Percentiles rank a stretch among this genome's conserved stretches.
phyloP scores from a whole-genome alignment of 1,140 invertebrate species.

The Drosophila tristis region DNA sequence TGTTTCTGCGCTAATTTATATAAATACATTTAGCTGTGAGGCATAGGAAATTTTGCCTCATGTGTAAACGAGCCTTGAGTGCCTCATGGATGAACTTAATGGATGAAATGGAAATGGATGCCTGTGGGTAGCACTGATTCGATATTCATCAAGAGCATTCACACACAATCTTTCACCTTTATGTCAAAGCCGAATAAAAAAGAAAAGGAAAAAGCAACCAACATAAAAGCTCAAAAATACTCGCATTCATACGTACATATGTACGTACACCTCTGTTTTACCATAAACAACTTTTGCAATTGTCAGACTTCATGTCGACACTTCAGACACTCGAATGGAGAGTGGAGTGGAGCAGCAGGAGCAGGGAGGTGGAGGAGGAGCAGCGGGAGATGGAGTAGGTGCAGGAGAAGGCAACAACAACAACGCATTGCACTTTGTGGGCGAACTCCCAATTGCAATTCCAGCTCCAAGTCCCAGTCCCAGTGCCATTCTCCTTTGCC shows the following conservation, averaged over 20 bases:
- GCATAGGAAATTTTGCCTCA: too few species aligned
- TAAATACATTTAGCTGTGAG: constrained; percentile 50
- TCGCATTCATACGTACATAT: constrained; percentile 17
- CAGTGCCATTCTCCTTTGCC: constrained; percentile 31
- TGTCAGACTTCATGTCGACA: constrained; percentile 79
- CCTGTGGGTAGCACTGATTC: constrained; percentile 6
- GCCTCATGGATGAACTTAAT: constrained; percentile 23
- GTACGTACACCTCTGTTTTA: background rate
- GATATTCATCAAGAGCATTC: constrained; percentile 21
- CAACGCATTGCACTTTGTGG: constrained; percentile 44
- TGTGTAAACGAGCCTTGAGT: too few species aligned
- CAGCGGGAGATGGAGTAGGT: too few species aligned
- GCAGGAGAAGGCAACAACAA: constrained; percentile 6
- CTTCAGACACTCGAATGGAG: constrained; percentile 55
- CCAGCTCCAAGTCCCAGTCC: constrained; percentile 9
- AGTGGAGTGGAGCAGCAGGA: background rate
- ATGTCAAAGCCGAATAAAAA: constrained; percentile 25
- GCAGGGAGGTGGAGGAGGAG: too few species aligned
- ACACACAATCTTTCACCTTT: constrained; percentile 39
- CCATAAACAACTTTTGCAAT: constrained; percentile 65
- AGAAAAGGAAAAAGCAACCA: background rate
- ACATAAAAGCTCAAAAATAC: constrained; percentile 32
- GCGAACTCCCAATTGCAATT: constrained; percentile 34
- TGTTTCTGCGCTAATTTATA: constrained; percentile 72
- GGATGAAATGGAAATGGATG: background rate